These are phyloP conservation scores for Hippocampus kuda DNA, from an alignment of 2,797 vertebrate species.

Conservation along the genomic window DNA sequence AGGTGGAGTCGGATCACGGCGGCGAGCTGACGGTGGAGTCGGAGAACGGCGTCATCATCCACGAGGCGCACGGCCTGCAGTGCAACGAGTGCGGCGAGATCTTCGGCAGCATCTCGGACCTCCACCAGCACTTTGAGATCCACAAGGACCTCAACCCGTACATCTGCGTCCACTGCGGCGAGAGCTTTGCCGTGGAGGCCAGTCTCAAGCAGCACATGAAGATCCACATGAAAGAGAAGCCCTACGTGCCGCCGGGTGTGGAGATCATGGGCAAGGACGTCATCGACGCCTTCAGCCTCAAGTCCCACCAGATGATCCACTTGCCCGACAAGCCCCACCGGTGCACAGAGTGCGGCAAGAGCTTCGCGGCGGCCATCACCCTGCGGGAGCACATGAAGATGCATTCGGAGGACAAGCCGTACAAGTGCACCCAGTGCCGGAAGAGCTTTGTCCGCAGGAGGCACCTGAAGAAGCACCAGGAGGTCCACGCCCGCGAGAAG, in stretches of 20 bases:
- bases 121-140: conserved; percentile 76
- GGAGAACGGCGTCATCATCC: conserved; percentile 74
- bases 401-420: conserved; percentile 77
- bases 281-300: conserved; percentile 71
- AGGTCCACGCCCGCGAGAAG: conserved; percentile 72
- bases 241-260: conserved; percentile 68
- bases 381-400: conserved; percentile 76
- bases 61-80: conserved; percentile 73
- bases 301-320: conserved; percentile 75
- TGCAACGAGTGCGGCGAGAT: conserved; percentile 76
- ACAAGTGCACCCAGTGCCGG: conserved; percentile 74
- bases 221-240: conserved; percentile 76
- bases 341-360: conserved; percentile 72
- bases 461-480: conserved; percentile 75
- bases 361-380: conserved; percentile 74
- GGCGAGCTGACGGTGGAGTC: conserved; percentile 74
- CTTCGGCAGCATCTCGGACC: conserved; percentile 71
- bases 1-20: conserved; percentile 70
- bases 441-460: conserved; percentile 74
- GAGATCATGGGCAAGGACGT: conserved; percentile 76
- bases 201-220: conserved; percentile 76
- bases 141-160: conserved; percentile 74
- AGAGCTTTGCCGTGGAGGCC: conserved; percentile 73
- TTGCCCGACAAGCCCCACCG: conserved; percentile 72
- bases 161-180: conserved; percentile 73